Percentiles rank a stretch among this genome's conserved stretches.
Evolutionary conservation across 1,140 invertebrate genomes (phyloP).

Genomic region (Drosophila nigrodunni): DNA sequence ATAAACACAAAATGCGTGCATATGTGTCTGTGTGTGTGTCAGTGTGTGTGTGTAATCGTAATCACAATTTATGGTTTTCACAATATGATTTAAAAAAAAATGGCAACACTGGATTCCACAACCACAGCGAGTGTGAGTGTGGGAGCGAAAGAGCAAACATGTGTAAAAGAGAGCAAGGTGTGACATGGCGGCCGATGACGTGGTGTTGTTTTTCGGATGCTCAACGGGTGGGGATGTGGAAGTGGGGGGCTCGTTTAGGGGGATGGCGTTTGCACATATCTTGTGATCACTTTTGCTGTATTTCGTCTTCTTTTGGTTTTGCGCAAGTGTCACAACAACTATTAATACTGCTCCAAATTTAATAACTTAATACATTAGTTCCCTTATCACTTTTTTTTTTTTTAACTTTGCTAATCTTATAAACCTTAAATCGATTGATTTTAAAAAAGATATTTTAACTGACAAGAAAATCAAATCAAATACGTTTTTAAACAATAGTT

Average conservation of each 20-base stretch:
- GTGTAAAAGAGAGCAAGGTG: constrained; percentile 14
- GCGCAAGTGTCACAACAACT: constrained; percentile 14
- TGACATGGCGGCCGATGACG: constrained; percentile 34
- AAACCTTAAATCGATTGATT: no score
- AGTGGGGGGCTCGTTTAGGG: not conserved
- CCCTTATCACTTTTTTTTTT: no score
- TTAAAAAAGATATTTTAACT: no score
- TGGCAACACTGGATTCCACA: constrained; percentile 21
- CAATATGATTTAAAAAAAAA: constrained; percentile 32
- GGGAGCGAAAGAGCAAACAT: not conserved
- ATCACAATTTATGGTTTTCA: constrained; percentile 48
- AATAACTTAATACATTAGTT: no score
- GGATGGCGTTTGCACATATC: constrained; percentile 16
- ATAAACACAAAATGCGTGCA: constrained; percentile 39
- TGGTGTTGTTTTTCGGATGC: constrained; percentile 22
- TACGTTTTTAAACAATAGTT: no score
- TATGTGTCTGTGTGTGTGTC: constrained; percentile 1
- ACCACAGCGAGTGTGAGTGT: not conserved
- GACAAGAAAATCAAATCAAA: no score
- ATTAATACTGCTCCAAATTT: not conserved
- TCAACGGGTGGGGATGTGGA: not conserved
- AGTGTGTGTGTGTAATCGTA: constrained; percentile 28
- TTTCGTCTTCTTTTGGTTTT: not conserved
- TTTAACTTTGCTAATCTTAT: no score
- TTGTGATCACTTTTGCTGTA: constrained; percentile 33